Conservation (phyloP, 2,113 vertebrate species). For the Hemicordylus capensis region DNA sequence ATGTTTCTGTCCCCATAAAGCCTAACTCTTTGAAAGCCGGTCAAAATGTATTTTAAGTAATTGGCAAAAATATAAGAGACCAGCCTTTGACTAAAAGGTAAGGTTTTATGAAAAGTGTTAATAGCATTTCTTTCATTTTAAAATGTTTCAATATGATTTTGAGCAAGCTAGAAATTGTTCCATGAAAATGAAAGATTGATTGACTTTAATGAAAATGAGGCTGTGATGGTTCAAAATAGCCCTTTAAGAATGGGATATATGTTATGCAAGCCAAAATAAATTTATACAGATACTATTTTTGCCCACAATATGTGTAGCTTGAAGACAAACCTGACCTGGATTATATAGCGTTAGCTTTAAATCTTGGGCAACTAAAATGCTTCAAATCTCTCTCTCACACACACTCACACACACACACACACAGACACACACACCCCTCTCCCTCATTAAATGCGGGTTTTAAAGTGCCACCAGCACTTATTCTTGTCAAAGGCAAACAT, state of each 20-base stretch:
- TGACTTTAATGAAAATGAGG: slow-evolving; percentile 2
- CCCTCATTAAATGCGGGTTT: slow-evolving; percentile 1
- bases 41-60: neutral
- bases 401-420: neutral
- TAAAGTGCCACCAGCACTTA: slow-evolving; percentile 2
- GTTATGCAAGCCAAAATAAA: neutral
- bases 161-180: neutral
- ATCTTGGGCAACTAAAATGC: slow-evolving; percentile 2
- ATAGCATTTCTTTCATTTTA: neutral
- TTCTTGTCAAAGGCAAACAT: slow-evolving; percentile 28
- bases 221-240: slow-evolving; percentile 11
- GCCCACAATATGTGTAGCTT: neutral
- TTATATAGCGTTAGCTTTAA: neutral
- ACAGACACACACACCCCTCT: too few relatives aligned
- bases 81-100: neutral
- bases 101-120: slow-evolving; percentile 15
- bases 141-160: neutral
- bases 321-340: neutral
- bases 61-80: neutral
- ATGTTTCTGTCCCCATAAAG: neutral
- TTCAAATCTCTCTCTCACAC: slow-evolving; percentile 15
- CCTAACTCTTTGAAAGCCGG: neutral
- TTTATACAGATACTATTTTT: neutral
- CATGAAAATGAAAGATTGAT: neutral
- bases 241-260: slow-evolving; percentile 3